A percentile compares a stretch with the other conserved stretches of the same genome.
These are phyloP conservation scores for Perca schrenkii DNA, from an alignment of 2,113 vertebrate species.

Conservation along the genomic window DNA sequence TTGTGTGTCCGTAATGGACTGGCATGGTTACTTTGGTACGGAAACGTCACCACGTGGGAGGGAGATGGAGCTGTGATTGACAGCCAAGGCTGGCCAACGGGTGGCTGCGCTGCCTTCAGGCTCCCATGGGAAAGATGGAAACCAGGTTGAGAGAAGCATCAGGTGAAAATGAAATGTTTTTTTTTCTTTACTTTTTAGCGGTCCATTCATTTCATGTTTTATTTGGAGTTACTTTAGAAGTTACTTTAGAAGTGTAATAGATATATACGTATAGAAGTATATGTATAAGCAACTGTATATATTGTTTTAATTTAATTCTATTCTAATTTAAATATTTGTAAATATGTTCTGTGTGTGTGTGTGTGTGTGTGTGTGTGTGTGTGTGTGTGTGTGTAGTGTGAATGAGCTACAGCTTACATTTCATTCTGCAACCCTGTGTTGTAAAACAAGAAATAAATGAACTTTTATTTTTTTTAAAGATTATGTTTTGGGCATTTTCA, in stretches of 20 bases:
- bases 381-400: background rate
- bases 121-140: slow-evolving; percentile 55
- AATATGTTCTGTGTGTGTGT: background rate
- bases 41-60: slow-evolving; percentile 81
- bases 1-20: slow-evolving; percentile 84
- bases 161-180: background rate
- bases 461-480: too few species aligned
- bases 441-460: background rate
- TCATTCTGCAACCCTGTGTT: background rate
- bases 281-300: background rate
- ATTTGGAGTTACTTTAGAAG: background rate
- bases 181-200: background rate
- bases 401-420: background rate
- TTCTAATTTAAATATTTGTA: too few species aligned
- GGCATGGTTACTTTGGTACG: slow-evolving; percentile 78
- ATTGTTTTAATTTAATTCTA: background rate
- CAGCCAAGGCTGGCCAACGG: slow-evolving; percentile 62
- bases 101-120: slow-evolving; percentile 56
- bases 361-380: background rate
- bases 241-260: too few species aligned
- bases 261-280: background rate
- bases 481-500: too few species aligned
- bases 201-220: background rate
- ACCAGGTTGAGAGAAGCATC: rapidly evolving
- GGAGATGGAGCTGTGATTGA: slow-evolving; percentile 62